Percentiles rank a stretch among this genome's conserved stretches.
Conservation (phyloP, 2,113 vertebrate genomes). For the Tachysurus vachellii region DNA sequence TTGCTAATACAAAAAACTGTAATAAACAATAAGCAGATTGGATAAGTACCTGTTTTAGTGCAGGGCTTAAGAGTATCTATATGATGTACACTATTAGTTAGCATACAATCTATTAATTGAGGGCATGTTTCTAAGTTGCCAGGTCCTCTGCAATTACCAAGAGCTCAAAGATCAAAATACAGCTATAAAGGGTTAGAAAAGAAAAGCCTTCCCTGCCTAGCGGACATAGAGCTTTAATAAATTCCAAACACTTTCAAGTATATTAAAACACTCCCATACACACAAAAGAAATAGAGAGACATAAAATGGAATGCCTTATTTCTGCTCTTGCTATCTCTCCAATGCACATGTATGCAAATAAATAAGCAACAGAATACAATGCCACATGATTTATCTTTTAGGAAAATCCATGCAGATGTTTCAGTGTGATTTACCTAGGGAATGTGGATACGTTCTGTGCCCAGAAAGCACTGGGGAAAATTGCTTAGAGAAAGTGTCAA, state of each 20-base stretch:
- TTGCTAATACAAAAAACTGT: not conserved
- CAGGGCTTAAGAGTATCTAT: not conserved
- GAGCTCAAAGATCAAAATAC: conserved; percentile 23
- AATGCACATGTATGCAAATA: conserved; percentile 19
- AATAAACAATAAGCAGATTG: no score
- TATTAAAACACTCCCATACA: conserved; percentile 11
- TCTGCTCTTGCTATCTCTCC: conserved; percentile 25
- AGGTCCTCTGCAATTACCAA: conserved; percentile 29
- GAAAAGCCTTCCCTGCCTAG: not conserved
- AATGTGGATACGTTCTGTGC: not conserved
- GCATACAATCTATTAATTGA: conserved; percentile 29
- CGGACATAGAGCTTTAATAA: conserved; percentile 5
- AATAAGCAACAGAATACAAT: not conserved
- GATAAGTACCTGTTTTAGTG: conserved; percentile 12
- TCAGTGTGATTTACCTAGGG: conserved; percentile 11
- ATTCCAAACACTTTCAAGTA: conserved; percentile 33
- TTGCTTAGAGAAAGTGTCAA: not conserved
- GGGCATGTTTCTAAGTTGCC: conserved; percentile 31
- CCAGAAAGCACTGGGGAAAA: not conserved
- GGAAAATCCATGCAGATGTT: conserved; percentile 43
- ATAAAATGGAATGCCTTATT: conserved; percentile 19
- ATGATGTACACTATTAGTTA: conserved; percentile 16
- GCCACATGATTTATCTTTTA: conserved; percentile 28
- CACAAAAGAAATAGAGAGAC: not conserved
- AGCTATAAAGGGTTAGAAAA: not conserved